Percentiles rank a stretch among this genome's conserved stretches.
These are phyloP conservation scores for Nothobranchius kuhntae DNA, from an alignment of 2,113 vertebrate genomes.

Conservation along the genomic window DNA sequence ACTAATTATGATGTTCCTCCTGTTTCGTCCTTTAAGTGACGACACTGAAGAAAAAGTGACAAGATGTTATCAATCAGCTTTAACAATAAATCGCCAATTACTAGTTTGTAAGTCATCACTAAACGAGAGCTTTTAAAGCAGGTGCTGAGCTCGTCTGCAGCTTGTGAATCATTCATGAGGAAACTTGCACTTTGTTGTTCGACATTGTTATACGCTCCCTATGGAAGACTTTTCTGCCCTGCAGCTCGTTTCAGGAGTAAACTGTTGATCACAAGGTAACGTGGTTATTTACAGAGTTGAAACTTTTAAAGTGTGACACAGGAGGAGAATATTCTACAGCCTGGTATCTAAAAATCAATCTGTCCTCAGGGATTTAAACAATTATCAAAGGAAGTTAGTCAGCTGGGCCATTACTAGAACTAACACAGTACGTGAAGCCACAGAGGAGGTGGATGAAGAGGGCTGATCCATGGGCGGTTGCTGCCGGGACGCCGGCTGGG, in stretches of 20 bases:
- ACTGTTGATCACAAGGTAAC: not conserved
- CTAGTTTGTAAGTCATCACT: not conserved
- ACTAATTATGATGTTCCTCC: no score
- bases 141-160: not conserved
- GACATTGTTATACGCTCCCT: constrained; percentile 3
- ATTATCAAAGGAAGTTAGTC: no score
- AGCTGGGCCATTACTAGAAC: no score
- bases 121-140: not conserved
- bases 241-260: constrained; percentile 1
- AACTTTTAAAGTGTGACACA: not conserved
- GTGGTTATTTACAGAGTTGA: not conserved
- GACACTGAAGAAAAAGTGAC: not conserved
- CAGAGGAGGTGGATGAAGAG: no score
- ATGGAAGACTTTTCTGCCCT: constrained; percentile 1
- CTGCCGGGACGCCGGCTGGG: no score
- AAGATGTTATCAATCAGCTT: not conserved
- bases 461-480: no score
- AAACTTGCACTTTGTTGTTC: not conserved
- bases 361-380: not conserved
- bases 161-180: not conserved
- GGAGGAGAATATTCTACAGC: not conserved
- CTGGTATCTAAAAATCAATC: no score
- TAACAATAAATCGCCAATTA: not conserved
- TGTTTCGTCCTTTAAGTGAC: not conserved
- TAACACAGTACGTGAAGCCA: no score